phyloP scores from a whole-genome alignment of 2,888 invertebrate species.

The Boloria euphrosyne region DNA sequence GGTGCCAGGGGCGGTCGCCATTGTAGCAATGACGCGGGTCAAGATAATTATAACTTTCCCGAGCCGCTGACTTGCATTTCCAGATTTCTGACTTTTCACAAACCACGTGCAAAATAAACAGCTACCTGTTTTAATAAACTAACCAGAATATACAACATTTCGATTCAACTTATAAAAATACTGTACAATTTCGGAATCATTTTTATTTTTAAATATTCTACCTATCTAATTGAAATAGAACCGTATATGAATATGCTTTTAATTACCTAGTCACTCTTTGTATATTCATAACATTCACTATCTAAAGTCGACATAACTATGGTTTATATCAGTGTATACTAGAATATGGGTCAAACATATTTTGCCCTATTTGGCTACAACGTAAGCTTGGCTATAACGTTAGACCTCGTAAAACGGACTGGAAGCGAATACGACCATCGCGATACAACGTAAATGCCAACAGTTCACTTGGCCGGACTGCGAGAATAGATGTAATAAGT shows the following conservation, averaged over 20 bases:
- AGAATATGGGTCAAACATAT: constrained; percentile 40
- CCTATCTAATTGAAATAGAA: too few relatives aligned
- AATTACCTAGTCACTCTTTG: not conserved
- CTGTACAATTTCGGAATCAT: too few relatives aligned
- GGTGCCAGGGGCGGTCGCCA: constrained; percentile 38
- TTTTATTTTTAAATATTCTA: too few relatives aligned
- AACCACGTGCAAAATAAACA: constrained; percentile 16
- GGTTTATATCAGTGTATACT: constrained; percentile 7
- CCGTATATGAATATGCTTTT: too few relatives aligned
- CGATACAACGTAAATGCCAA: constrained; percentile 32
- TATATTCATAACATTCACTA: not conserved
- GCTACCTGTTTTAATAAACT: constrained; percentile 3
- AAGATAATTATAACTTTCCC: constrained; percentile 53
- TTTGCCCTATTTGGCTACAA: constrained; percentile 60
- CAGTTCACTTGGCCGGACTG: constrained; percentile 15
- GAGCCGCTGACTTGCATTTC: constrained; percentile 37
- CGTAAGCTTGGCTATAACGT: constrained; percentile 54
- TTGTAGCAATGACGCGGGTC: constrained; percentile 50
- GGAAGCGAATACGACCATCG: constrained; percentile 21
- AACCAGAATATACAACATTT: too few relatives aligned
- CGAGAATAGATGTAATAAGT: constrained; percentile 11
- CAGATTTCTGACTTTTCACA: constrained; percentile 27
- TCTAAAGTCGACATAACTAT: constrained; percentile 8
- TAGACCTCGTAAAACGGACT: constrained; percentile 41
- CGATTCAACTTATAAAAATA: too few relatives aligned